Percentiles rank a stretch among this genome's conserved stretches.
These are phyloP conservation scores for Colossoma macropomum DNA, from an alignment of 2,113 vertebrate genomes.

Conservation along the genomic window DNA sequence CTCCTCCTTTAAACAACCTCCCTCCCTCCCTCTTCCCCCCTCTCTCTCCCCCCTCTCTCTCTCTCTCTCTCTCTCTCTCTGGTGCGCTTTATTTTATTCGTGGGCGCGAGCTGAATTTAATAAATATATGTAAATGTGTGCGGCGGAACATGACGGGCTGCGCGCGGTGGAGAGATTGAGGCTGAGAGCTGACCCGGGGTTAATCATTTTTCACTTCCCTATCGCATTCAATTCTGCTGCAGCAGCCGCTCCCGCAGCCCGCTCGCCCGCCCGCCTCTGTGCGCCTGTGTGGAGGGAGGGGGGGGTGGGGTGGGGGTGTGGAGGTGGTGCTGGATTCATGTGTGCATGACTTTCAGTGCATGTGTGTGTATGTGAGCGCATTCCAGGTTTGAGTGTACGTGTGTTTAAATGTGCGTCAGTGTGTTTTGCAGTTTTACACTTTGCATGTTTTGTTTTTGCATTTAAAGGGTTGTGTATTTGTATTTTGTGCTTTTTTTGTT, in stretches of 20 bases:
- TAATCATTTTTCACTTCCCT: conserved; percentile 97
- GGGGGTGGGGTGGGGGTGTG: neutral
- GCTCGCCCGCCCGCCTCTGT: conserved; percentile 36
- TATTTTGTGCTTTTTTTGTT: too few species aligned
- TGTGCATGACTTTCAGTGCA: conserved; percentile 20
- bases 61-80: conserved; percentile 13
- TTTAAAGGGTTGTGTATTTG: too few species aligned
- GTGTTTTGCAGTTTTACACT: too few species aligned
- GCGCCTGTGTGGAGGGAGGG: conserved; percentile 15
- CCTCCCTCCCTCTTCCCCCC: conserved; percentile 60
- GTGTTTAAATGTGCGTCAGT: conserved; percentile 8
- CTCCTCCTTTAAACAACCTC: conserved; percentile 80
- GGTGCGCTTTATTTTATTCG: conserved; percentile 81
- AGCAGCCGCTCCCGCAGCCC: conserved; percentile 47
- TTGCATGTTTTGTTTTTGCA: too few species aligned
- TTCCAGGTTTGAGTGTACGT: neutral
- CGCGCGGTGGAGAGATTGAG: conserved; percentile 88
- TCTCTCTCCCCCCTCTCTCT: conserved; percentile 8
- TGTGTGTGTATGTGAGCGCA: conserved; percentile 15
- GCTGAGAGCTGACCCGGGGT: conserved; percentile 89
- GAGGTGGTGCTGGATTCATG: conserved; percentile 7
- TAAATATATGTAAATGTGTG: conserved; percentile 93
- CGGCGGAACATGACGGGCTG: conserved; percentile 88
- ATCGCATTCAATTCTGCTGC: conserved; percentile 85
- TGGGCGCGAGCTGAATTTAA: conserved; percentile 82